phyloP scores from a whole-genome alignment of 2,797 vertebrate species.

The Chelon labrosus region DNA sequence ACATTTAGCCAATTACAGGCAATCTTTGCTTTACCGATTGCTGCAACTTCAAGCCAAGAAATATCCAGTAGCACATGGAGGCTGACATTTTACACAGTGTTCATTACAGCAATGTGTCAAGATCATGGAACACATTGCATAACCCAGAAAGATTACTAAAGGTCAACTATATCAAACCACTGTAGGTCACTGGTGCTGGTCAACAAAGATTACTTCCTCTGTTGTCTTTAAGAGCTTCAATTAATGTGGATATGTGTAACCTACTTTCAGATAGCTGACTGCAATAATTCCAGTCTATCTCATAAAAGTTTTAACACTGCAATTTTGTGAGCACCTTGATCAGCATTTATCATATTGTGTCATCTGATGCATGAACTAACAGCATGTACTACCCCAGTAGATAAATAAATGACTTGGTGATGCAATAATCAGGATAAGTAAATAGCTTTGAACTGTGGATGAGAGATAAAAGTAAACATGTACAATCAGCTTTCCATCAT shows the following conservation, averaged over 20 bases:
- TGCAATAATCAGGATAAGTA: constrained; percentile 22
- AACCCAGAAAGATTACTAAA: constrained; percentile 32
- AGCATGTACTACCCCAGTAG: background rate
- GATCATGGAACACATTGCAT: constrained; percentile 22
- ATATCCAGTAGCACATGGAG: background rate
- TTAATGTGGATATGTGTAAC: background rate
- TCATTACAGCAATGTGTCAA: constrained; percentile 25
- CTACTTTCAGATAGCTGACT: background rate
- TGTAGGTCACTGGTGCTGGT: constrained; percentile 1
- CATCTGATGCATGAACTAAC: constrained; percentile 1
- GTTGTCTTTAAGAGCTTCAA: background rate
- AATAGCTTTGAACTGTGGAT: constrained; percentile 33
- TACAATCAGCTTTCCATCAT: background rate
- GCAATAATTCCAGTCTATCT: background rate
- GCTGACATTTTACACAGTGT: constrained; percentile 25
- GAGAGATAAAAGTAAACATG: constrained; percentile 1
- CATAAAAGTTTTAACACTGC: background rate
- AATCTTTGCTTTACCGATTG: background rate
- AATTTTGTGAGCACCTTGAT: background rate
- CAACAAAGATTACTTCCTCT: constrained; percentile 3
- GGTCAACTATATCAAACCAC: constrained; percentile 1
- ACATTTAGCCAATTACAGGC: too few species aligned
- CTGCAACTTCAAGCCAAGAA: background rate
- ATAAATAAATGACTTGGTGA: background rate
- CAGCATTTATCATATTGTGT: background rate